A percentile compares a stretch with the other conserved stretches of the same genome.
Conservation (phyloP, 2,113 vertebrate species). For the Ifrita kowaldi region DNA sequence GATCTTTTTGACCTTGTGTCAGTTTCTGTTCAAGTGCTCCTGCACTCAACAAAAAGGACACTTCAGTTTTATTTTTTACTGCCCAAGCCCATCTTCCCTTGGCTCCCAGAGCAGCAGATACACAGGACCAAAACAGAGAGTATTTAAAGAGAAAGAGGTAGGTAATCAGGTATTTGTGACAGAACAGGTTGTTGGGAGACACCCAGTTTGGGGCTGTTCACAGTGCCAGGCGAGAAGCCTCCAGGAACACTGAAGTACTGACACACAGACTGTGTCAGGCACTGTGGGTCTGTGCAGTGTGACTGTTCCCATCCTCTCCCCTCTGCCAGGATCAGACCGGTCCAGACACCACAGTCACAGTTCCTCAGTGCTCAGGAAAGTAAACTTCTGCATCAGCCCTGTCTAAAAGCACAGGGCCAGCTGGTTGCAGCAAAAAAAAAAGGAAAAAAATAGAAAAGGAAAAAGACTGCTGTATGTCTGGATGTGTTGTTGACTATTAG, state of each 20-base stretch:
- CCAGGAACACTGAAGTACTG: background rate
- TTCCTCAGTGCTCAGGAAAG: background rate
- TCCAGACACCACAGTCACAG: background rate
- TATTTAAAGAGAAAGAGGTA: background rate
- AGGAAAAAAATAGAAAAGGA: fast-evolving
- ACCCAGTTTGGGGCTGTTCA: background rate
- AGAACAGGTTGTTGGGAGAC: background rate
- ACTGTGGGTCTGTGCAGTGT: background rate
- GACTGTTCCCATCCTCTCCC: background rate
- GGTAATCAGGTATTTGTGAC: background rate
- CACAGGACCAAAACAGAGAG: background rate
- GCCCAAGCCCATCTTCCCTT: background rate
- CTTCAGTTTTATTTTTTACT: background rate
- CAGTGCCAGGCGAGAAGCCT: background rate
- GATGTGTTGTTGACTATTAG: background rate
- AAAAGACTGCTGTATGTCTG: background rate
- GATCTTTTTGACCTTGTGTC: background rate
- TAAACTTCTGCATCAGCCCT: background rate
- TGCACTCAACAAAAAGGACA: background rate
- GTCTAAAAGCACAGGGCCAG: background rate
- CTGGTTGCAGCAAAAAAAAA: background rate
- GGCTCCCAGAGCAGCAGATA: background rate
- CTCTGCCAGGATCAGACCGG: background rate
- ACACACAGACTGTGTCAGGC: background rate
- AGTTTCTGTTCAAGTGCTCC: background rate